These are phyloP conservation scores for Equus przewalskii DNA, from an alignment of 2,113 vertebrate species.

Conservation along the genomic window DNA sequence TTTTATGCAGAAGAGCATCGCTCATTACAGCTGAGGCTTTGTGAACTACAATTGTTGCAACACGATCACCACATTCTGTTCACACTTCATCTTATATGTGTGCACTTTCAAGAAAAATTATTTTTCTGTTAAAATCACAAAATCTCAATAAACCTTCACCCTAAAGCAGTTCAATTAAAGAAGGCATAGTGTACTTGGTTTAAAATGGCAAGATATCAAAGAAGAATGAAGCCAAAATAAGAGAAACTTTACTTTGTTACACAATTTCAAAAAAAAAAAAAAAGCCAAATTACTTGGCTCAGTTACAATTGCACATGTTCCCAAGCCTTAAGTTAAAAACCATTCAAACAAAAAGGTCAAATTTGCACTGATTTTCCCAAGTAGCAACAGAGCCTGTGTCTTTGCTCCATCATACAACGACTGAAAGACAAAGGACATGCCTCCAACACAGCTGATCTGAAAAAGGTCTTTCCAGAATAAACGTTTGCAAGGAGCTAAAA, in stretches of 20 bases:
- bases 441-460: background rate
- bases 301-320: background rate
- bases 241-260: background rate
- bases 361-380: constrained; percentile 24
- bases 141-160: background rate
- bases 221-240: constrained; percentile 26
- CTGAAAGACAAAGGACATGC: constrained; percentile 26
- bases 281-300: background rate
- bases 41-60: background rate
- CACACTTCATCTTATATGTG: background rate
- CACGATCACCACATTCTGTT: background rate
- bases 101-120: background rate
- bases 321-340: constrained; percentile 6
- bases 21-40: background rate
- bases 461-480: constrained; percentile 18
- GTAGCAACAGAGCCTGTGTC: background rate
- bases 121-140: constrained; percentile 33
- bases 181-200: background rate
- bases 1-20: background rate
- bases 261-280: background rate
- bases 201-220: constrained; percentile 51
- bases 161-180: background rate
- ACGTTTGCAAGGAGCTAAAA: background rate
- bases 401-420: background rate
- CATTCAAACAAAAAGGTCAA: background rate